Evolutionary conservation across 2,797 vertebrate species (phyloP).

Genomic region (Sebastes wilsoni): DNA sequence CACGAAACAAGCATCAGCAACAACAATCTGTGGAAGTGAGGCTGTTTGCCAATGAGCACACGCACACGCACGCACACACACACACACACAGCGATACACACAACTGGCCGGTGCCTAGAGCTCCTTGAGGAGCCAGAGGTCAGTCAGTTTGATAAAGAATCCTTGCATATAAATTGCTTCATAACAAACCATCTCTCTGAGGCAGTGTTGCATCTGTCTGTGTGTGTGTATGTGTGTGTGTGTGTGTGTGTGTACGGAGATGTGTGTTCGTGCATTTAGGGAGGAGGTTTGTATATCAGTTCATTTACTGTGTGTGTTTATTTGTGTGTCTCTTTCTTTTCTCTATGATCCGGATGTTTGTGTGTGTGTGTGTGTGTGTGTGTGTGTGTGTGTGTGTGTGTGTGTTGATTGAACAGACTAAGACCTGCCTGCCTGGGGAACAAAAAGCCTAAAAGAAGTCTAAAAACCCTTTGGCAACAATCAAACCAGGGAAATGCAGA

Average conservation of each 20-base stretch:
- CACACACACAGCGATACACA: background rate
- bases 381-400: background rate
- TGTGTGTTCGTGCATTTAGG: background rate
- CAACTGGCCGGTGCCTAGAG: slow-evolving; percentile 6
- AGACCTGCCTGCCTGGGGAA: slow-evolving; percentile 17
- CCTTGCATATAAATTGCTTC: slow-evolving; percentile 81
- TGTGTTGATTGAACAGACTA: slow-evolving; percentile 22
- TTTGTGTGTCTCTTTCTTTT: slow-evolving; percentile 2
- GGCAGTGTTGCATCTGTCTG: slow-evolving; percentile 5
- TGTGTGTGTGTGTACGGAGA: background rate
- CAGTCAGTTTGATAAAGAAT: slow-evolving; percentile 75
- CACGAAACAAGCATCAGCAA: slow-evolving; percentile 1
- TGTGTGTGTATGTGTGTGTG: slow-evolving; percentile 4
- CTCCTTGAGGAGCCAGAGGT: slow-evolving; percentile 69
- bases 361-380: background rate
- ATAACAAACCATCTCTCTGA: slow-evolving; percentile 70
- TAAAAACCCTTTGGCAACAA: slow-evolving; percentile 12
- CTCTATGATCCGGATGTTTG: background rate
- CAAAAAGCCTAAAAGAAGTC: background rate
- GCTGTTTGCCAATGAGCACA: slow-evolving; percentile 24
- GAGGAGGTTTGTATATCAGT: background rate
- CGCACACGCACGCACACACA: background rate
- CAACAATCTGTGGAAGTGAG: slow-evolving; percentile 16
- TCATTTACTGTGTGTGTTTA: background rate
- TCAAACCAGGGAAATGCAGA: background rate